Percentiles rank a stretch among this genome's conserved stretches.
Evolutionary conservation across 2,797 vertebrate genomes (phyloP).

Genomic region (Phylloscopus collybita): DNA sequence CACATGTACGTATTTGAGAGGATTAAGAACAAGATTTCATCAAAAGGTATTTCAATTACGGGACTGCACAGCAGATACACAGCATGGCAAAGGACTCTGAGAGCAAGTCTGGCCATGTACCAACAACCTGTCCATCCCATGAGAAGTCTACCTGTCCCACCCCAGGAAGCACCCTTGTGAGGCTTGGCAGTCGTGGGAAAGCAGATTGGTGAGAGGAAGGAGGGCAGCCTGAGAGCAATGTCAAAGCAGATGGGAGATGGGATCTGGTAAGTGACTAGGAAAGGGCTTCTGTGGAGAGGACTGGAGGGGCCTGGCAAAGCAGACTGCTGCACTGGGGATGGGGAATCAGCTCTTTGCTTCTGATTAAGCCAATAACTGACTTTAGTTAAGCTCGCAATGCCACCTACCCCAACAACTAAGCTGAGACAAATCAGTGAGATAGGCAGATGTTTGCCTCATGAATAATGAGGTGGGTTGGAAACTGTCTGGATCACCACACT

Average conservation of each 20-base stretch:
- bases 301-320: background rate
- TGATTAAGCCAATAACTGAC: background rate
- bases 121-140: background rate
- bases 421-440: background rate
- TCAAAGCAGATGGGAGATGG: background rate
- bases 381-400: background rate
- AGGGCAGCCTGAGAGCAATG: background rate
- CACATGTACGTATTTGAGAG: background rate
- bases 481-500: background rate
- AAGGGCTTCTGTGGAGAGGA: background rate
- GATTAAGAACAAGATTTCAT: constrained; percentile 8
- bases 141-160: background rate
- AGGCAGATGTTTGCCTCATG: background rate
- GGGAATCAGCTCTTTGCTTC: background rate
- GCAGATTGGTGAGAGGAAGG: background rate
- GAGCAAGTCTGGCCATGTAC: background rate
- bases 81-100: background rate
- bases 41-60: background rate
- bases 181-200: rapidly evolving
- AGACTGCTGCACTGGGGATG: background rate
- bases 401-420: background rate
- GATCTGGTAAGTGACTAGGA: background rate
- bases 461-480: background rate
- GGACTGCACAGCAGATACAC: background rate
- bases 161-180: background rate